These are phyloP conservation scores for Fregata magnificens DNA, from an alignment of 2,113 vertebrate species.

Conservation along the genomic window DNA sequence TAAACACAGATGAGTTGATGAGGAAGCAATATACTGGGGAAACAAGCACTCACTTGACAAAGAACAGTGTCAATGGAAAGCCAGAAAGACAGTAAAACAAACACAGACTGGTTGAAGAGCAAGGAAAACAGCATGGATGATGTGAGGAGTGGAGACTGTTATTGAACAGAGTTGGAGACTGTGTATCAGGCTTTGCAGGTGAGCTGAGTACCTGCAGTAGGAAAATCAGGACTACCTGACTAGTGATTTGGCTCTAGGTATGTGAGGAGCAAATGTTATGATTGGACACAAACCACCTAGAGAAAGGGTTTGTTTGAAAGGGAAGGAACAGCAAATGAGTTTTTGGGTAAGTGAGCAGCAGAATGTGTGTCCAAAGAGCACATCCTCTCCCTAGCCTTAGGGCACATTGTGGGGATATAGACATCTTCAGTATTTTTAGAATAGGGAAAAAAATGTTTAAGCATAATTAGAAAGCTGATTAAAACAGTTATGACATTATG, in stretches of 20 bases:
- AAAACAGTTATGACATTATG: neutral
- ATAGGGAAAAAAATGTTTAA: neutral
- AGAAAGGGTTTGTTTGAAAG: neutral
- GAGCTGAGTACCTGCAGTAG: neutral
- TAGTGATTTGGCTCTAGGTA: neutral
- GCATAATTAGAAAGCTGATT: neutral
- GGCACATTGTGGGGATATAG: neutral
- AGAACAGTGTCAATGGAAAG: neutral
- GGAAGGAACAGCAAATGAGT: neutral
- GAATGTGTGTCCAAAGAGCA: accelerated
- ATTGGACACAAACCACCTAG: neutral
- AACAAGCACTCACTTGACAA: neutral
- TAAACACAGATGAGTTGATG: neutral
- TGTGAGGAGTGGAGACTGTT: neutral
- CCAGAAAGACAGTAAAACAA: neutral
- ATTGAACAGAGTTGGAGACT: neutral
- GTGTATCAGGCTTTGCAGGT: neutral
- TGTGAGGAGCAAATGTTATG: neutral
- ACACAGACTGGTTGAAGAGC: neutral
- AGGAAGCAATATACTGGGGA: neutral
- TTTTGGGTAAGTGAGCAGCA: neutral
- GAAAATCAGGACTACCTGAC: neutral
- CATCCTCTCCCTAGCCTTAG: neutral
- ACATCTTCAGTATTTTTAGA: neutral
- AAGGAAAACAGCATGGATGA: neutral